Percentiles rank a stretch among this genome's conserved stretches.
These are phyloP conservation scores for Lasioglossum lativentre DNA, from an alignment of 2,888 invertebrate genomes.

Conservation along the genomic window DNA sequence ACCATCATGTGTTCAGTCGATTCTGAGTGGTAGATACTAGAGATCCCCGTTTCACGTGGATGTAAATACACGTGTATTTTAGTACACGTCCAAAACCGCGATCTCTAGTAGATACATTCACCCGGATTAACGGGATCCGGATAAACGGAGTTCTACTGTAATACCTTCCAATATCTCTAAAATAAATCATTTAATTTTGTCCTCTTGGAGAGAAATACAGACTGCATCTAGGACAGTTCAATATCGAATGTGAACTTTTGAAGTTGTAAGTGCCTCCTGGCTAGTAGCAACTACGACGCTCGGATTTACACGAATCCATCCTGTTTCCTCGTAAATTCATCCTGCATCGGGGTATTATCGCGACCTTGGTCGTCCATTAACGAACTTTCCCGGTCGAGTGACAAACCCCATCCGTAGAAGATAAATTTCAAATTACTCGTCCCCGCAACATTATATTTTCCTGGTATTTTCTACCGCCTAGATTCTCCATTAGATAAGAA, in stretches of 20 bases:
- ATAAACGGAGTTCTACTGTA: too few relatives aligned
- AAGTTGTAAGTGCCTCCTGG: neutral
- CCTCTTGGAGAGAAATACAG: too few relatives aligned
- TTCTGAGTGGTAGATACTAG: too few relatives aligned
- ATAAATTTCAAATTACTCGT: constrained; percentile 37
- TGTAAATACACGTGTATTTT: too few relatives aligned
- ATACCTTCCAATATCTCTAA: too few relatives aligned
- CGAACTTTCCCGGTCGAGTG: constrained; percentile 8
- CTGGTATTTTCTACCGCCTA: neutral
- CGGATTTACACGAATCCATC: neutral
- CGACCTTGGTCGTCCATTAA: neutral
- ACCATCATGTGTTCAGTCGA: too few relatives aligned
- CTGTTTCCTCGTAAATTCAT: neutral
- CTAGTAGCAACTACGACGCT: neutral
- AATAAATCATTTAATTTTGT: too few relatives aligned
- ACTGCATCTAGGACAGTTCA: too few relatives aligned
- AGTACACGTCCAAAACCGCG: too few relatives aligned
- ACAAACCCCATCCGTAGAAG: constrained; percentile 23
- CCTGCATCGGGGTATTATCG: neutral
- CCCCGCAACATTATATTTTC: neutral
- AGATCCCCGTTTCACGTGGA: too few relatives aligned
- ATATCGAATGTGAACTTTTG: neutral
- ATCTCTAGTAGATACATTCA: too few relatives aligned
- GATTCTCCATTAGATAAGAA: constrained; percentile 4
- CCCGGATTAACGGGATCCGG: too few relatives aligned